A percentile compares a stretch with the other conserved stretches of the same genome.
Evolutionary conservation across 2,113 vertebrate species (phyloP).

Genomic region (Blennius ocellaris): DNA sequence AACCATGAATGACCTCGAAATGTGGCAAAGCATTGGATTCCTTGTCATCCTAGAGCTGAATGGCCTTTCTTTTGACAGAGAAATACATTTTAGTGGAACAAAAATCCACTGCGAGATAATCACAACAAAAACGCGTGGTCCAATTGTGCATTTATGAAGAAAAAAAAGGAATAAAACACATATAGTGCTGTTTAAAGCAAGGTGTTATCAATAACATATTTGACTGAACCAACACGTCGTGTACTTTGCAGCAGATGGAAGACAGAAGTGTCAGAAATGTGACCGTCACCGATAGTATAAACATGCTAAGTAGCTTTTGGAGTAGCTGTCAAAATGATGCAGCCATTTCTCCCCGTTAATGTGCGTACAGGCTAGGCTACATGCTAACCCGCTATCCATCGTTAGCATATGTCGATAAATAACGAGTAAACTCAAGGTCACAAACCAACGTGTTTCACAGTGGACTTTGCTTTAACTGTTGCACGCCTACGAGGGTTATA

Average conservation of each 20-base stretch:
- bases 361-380: constrained; percentile 38
- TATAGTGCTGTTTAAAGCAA: no score
- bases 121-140: no score
- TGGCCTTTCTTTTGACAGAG: neutral
- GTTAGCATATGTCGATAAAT: constrained; percentile 76
- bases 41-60: neutral
- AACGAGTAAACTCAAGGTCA: constrained; percentile 76
- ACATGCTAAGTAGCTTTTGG: neutral
- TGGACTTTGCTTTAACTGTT: neutral
- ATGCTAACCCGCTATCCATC: constrained; percentile 43
- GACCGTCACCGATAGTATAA: neutral
- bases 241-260: no score
- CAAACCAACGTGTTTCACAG: constrained; percentile 21
- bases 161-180: no score
- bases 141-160: no score
- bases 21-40: neutral
- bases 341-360: constrained; percentile 49
- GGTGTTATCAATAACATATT: no score
- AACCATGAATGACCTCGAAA: neutral
- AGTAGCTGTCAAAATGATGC: constrained; percentile 51
- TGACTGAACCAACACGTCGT: neutral
- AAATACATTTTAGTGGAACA: neutral
- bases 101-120: no score
- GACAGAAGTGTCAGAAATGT: neutral
- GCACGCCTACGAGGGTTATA: fast-evolving